Evolutionary conservation across 2,888 invertebrate species (phyloP).

Genomic region (Imbricaverruca yamaguchii): DNA sequence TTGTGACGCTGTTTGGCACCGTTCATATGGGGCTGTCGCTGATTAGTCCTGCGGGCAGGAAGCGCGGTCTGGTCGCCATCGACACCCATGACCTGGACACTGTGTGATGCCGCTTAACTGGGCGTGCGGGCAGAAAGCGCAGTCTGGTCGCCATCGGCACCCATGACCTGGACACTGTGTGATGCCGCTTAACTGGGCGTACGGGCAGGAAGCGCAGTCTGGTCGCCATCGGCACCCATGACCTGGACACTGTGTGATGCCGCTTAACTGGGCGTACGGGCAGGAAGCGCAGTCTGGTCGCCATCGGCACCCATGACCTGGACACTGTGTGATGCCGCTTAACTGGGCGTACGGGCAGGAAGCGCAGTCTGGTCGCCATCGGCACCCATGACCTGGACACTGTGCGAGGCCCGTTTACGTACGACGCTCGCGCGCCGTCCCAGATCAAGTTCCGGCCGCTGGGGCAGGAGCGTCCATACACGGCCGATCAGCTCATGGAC

Average conservation of each 20-base stretch:
- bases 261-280: constrained; percentile 58
- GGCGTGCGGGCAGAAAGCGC: constrained; percentile 56
- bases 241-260: constrained; percentile 54
- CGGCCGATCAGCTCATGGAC: constrained; percentile 80
- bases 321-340: constrained; percentile 70
- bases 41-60: constrained; percentile 47
- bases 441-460: constrained; percentile 86
- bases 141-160: constrained; percentile 86
- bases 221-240: constrained; percentile 80
- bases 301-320: constrained; percentile 70
- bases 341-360: constrained; percentile 50
- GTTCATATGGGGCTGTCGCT: neutral
- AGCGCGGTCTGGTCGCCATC: constrained; percentile 83
- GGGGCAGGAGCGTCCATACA: constrained; percentile 76
- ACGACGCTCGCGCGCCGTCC: constrained; percentile 77
- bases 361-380: constrained; percentile 83
- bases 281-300: constrained; percentile 79
- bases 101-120: no score
- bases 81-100: constrained; percentile 60
- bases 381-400: constrained; percentile 57
- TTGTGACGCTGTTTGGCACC: neutral
- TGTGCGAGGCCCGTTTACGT: constrained; percentile 74
- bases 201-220: constrained; percentile 65
- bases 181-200: constrained; percentile 66
- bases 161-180: constrained; percentile 51